Conservation (phyloP, 2,113 vertebrate species). For the Lophius piscatorius region DNA sequence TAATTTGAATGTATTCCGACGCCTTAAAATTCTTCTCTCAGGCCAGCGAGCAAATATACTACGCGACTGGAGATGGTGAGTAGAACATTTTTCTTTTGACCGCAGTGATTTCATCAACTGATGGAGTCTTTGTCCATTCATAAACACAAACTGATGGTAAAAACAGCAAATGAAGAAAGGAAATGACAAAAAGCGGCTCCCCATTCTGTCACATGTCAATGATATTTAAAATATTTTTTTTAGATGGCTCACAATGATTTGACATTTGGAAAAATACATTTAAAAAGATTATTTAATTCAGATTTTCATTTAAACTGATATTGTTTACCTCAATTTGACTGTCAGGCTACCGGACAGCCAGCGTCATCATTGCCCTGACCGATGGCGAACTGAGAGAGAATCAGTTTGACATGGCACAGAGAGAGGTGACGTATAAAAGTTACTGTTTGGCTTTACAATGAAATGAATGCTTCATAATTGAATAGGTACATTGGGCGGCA, state of each 20-base stretch:
- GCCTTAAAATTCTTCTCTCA: slow-evolving; percentile 71
- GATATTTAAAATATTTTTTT: slow-evolving; percentile 1
- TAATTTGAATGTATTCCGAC: slow-evolving; percentile 44
- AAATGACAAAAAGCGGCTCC: slow-evolving; percentile 2
- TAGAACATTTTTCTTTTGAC: slow-evolving; percentile 22
- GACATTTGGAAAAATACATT: no score
- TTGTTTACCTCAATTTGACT: slow-evolving; percentile 1
- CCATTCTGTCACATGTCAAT: background rate
- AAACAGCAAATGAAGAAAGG: slow-evolving; percentile 11
- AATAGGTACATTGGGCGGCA: no score
- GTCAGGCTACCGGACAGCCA: slow-evolving; percentile 92
- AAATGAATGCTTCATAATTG: no score
- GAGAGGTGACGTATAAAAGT: slow-evolving; percentile 75
- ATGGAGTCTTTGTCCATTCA: slow-evolving; percentile 1
- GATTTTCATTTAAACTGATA: background rate
- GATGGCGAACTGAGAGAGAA: slow-evolving; percentile 95
- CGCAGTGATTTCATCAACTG: slow-evolving; percentile 16
- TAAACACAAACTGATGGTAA: slow-evolving; percentile 1
- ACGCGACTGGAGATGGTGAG: slow-evolving; percentile 92
- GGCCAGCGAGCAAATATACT: slow-evolving; percentile 98
- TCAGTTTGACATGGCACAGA: slow-evolving; percentile 92
- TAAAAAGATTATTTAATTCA: no score
- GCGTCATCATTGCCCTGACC: slow-evolving; percentile 96
- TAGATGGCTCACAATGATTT: background rate
- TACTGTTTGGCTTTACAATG: background rate